Evolutionary conservation across 2,797 vertebrate genomes (phyloP), one percentile per base, ranked within the genome.

Genomic region (Kryptolebias ocellatus): DNA sequence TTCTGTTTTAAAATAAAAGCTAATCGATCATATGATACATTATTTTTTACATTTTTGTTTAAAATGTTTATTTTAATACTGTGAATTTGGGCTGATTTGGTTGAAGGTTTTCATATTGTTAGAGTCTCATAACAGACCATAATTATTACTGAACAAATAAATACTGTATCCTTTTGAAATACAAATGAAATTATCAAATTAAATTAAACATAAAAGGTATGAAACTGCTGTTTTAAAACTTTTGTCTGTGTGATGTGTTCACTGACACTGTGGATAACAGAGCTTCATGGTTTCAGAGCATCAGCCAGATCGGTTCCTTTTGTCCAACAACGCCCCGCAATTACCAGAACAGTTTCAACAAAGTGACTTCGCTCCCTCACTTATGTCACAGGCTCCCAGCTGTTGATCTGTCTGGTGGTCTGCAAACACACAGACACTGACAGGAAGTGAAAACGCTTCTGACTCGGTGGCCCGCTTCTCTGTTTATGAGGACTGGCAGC

Each of bases 401-500:
- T 51, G 49, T 69, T 54, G 67, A 45, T 46, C 66, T 60, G 78
- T 71, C 76, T 84, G 14, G 74, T 67, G 81, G 73, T 67, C 79
- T 71, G 75, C 80, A 55, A 50, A 69, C 53, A n/a, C 79, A 53
- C 66, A 78, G 79, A 84, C 81, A 45, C 76, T 75, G 84, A 86
- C 80, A 80, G 81, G 73, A 78, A 60, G 79, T 42, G 70, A 86
- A 79, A 74, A 83, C 72, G 76, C 71, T 72, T 76, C 76, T 51
- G 81, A 86, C 80, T 80, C n/a, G 67, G 78, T 60, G 57, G 6
- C 72, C 67, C 74, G 54, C 70, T 66, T 79, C 80, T 85, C 72
- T 70, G 66, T 84, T 85, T 72, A 92, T 83, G 65, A 83, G 81
- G 76, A 81, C 80, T 86, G 86, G 87, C 88, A 87, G 79, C 64